A percentile compares a stretch with the other conserved stretches of the same genome.
Conservation (phyloP, 2,797 vertebrate genomes). For the Eurystomus glaucurus region DNA sequence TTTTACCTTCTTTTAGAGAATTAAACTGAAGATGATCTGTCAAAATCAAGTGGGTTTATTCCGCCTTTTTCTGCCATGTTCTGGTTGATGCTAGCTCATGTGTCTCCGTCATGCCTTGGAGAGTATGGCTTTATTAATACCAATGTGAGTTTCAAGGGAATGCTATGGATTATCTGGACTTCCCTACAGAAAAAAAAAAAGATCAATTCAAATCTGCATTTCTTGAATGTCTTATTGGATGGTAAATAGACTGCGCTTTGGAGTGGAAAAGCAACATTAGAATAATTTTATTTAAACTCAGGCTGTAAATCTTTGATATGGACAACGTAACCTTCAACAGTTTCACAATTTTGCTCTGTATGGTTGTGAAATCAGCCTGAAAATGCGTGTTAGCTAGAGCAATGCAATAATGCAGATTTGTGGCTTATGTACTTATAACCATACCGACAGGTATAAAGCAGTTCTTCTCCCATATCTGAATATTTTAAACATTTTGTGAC, state of each 20-base stretch:
- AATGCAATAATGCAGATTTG: slow-evolving; percentile 53
- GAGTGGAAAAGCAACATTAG: slow-evolving; percentile 45
- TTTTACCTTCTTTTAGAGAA: not conserved
- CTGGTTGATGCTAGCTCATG: not conserved
- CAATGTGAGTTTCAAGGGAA: slow-evolving; percentile 1
- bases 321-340: slow-evolving; percentile 26
- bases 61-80: not conserved
- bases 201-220: not conserved
- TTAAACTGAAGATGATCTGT: not conserved
- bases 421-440: slow-evolving; percentile 43
- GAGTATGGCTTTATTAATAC: slow-evolving; percentile 21
- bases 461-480: slow-evolving; percentile 22
- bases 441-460: slow-evolving; percentile 39
- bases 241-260: slow-evolving; percentile 53
- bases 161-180: not conserved
- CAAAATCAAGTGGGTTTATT: slow-evolving; percentile 3
- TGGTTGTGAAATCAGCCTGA: slow-evolving; percentile 69
- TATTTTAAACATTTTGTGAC: slow-evolving; percentile 68
- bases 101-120: not conserved
- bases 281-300: slow-evolving; percentile 57
- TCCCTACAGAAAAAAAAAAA: not conserved
- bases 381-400: slow-evolving; percentile 47
- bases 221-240: slow-evolving; percentile 11
- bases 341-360: slow-evolving; percentile 26
- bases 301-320: slow-evolving; percentile 65